These are phyloP conservation scores for Fistularia tabacaria DNA, from an alignment of 2,797 vertebrate species.

Conservation along the genomic window DNA sequence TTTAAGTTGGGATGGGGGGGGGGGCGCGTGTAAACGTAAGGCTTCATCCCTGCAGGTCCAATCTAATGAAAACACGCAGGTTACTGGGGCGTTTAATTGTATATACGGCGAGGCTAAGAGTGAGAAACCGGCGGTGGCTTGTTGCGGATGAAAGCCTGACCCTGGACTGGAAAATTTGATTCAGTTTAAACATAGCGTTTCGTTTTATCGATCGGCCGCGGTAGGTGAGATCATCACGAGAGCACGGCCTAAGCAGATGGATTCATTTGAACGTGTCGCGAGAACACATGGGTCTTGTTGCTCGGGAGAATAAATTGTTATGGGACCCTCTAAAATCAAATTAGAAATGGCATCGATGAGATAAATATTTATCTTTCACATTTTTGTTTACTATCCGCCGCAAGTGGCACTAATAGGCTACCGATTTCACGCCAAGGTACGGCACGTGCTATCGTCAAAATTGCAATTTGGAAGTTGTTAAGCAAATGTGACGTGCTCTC, in stretches of 20 bases:
- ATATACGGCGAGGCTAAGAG: constrained; percentile 73
- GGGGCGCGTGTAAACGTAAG: constrained; percentile 47
- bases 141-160: constrained; percentile 68
- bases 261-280: constrained; percentile 71
- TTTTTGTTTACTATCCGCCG: too few species aligned
- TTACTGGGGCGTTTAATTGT: constrained; percentile 89
- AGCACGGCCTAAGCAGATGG: constrained; percentile 72
- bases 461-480: not conserved
- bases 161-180: constrained; percentile 82
- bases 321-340: constrained; percentile 38
- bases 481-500: constrained; percentile 5
- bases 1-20: constrained; percentile 41
- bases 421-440: too few species aligned
- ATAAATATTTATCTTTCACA: constrained; percentile 22
- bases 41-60: constrained; percentile 67
- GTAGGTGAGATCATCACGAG: constrained; percentile 65
- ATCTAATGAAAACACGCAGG: constrained; percentile 82
- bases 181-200: constrained; percentile 82
- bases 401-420: too few species aligned
- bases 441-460: too few species aligned
- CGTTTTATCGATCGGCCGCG: constrained; percentile 76
- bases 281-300: constrained; percentile 70
- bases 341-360: constrained; percentile 42
- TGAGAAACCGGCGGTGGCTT: constrained; percentile 46
- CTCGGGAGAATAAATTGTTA: constrained; percentile 63